Conservation (phyloP, 2,888 invertebrate species). For the Callosobruchus maculatus region DNA sequence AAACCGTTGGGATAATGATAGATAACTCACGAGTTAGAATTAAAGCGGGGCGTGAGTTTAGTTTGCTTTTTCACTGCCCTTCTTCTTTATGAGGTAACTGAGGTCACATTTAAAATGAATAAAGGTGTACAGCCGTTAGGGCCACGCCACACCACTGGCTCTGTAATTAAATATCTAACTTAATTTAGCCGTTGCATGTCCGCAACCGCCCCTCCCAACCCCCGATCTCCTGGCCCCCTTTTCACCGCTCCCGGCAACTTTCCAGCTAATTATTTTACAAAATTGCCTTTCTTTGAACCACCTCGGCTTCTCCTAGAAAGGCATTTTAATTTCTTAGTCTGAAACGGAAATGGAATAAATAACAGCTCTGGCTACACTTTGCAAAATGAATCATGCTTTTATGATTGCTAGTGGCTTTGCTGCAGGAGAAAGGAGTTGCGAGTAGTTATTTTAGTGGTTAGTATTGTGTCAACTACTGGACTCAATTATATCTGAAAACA, state of each 20-base stretch:
- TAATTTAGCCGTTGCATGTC: slow-evolving; percentile 43
- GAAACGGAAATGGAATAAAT: slow-evolving; percentile 18
- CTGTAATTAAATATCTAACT: slow-evolving; percentile 47
- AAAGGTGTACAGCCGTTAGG: slow-evolving; percentile 32
- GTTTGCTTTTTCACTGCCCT: background rate
- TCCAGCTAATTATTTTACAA: slow-evolving; percentile 25
- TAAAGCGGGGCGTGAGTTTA: too few species aligned
- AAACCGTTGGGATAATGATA: too few species aligned
- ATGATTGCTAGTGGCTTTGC: background rate
- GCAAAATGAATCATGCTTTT: slow-evolving; percentile 11
- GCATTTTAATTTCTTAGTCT: slow-evolving; percentile 23
- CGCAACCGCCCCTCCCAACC: slow-evolving; percentile 12
- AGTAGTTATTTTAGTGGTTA: too few species aligned
- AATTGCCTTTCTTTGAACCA: slow-evolving; percentile 22
- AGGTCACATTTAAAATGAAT: slow-evolving; percentile 48
- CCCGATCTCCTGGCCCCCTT: background rate
- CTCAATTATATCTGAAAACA: too few species aligned
- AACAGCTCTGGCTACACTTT: slow-evolving; percentile 19
- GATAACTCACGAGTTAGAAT: too few species aligned
- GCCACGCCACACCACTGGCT: slow-evolving; percentile 33
- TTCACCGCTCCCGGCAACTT: slow-evolving; percentile 12
- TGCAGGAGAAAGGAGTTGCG: background rate
- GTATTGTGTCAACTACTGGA: too few species aligned
- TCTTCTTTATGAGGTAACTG: slow-evolving; percentile 20
- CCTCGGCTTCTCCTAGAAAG: slow-evolving; percentile 6